phyloP scores from a whole-genome alignment of 2,797 vertebrate genomes.

The Alosa sapidissima region DNA sequence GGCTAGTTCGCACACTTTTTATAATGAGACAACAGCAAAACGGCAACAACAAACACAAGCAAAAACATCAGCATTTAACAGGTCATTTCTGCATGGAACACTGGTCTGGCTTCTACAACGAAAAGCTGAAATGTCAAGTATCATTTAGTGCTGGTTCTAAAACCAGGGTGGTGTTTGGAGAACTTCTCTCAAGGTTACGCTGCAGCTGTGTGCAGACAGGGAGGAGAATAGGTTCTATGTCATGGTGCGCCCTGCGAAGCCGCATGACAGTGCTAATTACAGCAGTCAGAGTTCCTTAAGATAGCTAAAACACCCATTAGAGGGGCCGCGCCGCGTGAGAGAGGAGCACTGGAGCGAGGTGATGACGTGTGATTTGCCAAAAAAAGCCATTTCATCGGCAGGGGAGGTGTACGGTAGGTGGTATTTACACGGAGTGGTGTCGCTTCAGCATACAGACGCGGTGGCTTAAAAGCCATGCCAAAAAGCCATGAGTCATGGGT shows the following conservation, averaged over 20 bases:
- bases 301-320: not conserved
- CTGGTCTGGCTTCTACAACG: not conserved
- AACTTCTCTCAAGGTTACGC: not conserved
- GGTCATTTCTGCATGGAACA: not conserved
- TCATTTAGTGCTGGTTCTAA: conserved; percentile 11
- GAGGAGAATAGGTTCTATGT: not conserved
- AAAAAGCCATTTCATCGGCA: not conserved
- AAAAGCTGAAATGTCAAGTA: not conserved
- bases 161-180: not conserved
- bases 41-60: not conserved
- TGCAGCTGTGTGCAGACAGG: not conserved
- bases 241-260: not conserved
- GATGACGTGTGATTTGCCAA: not conserved
- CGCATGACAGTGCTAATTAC: conserved; percentile 7
- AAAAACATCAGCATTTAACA: not conserved
- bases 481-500: not conserved
- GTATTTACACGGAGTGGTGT: not conserved
- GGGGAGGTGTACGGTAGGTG: not conserved
- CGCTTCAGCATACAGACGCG: not conserved
- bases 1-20: not conserved
- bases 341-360: not conserved
- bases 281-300: not conserved
- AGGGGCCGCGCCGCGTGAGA: not conserved
- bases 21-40: not conserved
- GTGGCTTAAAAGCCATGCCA: not conserved